Evolutionary conservation across 2,797 vertebrate genomes (phyloP), one percentile per base, ranked within the genome.

Genomic region (Phrynocephalus guinanensis): DNA sequence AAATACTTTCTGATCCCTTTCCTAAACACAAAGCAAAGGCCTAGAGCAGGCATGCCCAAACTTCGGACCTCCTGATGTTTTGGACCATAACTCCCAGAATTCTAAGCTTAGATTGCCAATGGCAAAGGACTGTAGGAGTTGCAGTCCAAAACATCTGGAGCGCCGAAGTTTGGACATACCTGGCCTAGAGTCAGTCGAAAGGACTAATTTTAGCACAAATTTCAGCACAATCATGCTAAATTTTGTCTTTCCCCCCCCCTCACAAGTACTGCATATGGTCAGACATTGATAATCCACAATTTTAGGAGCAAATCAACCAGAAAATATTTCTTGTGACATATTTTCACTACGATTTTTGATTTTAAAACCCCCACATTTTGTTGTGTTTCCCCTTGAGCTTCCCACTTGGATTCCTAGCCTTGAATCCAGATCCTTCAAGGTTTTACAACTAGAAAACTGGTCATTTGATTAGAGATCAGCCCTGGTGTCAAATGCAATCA

Each of bases 181-280:
- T 56, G 13, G 3, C 20, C 60, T 89, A 94, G 92, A 72, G 90
- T 90, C 95, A 95, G 95, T 95, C 95, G 87, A 68, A 92, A 95
- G 90, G 38, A 44, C 38, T 44, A 44, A 5, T 44, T 44, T 44
- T 44, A 44, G 38, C 38, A 44, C 38, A 44, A 44, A 44, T 44
- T 44, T 91, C 81, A 94, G 88, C 68, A 72, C 16, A 73, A 48
- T 91, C 87, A 92, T 92, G 89, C 91, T 95, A 93, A 78, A 95
- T 93, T 87, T 85, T 75, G 93, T 94, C 93, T 92, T 92, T 88
- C 94, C 89, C 86, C 92, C 87, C 92, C 87, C 79, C 16, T 33
- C 38, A 44, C 15, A 28, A 82, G 81, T 26, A 44, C 38, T 44
- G 38, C 33, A 70, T 50, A 8, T 82, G 66, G 33, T 63, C 15